Conservation (phyloP, 2,888 invertebrate species). For the Lottia gigantea region DNA sequence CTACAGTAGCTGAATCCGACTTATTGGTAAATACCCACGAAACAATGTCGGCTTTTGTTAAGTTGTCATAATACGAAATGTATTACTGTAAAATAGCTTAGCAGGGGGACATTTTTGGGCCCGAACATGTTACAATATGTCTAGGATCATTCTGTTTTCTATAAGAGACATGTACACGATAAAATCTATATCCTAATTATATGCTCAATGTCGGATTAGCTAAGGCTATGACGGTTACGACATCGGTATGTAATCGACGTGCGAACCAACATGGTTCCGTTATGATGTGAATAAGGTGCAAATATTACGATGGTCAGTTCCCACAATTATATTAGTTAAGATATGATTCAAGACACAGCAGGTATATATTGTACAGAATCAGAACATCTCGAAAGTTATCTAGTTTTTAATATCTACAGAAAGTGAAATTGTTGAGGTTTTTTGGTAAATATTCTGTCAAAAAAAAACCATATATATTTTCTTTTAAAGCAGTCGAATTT, state of each 20-base stretch:
- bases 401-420: too few species aligned
- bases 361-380: too few species aligned
- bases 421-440: too few species aligned
- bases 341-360: too few species aligned
- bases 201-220: background rate
- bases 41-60: background rate
- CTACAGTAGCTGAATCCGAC: background rate
- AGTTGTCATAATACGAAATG: background rate
- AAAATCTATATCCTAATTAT: too few species aligned
- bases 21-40: background rate
- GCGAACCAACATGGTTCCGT: background rate
- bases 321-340: too few species aligned
- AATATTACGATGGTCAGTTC: background rate
- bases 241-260: background rate
- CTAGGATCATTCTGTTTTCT: background rate
- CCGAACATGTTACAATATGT: background rate
- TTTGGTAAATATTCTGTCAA: too few species aligned
- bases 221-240: background rate
- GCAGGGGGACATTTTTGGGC: background rate
- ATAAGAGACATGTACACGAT: too few species aligned
- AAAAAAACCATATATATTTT: too few species aligned
- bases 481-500: too few species aligned
- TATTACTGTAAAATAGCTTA: background rate
- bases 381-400: too few species aligned
- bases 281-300: slow-evolving; percentile 4